Conservation (phyloP, 2,888 invertebrate species). For the Antheraea yamamai region DNA sequence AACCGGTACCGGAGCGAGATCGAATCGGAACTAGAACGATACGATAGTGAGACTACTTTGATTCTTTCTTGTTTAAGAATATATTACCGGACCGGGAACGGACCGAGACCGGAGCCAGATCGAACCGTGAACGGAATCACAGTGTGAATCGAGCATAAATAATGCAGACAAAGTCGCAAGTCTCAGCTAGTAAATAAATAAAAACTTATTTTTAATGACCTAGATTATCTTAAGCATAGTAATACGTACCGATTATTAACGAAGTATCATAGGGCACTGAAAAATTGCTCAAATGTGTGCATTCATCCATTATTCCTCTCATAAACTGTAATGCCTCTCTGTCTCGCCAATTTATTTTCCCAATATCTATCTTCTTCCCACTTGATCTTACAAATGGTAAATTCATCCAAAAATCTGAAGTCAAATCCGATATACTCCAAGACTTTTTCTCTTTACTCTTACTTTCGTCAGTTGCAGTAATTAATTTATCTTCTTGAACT, state of each 20-base stretch:
- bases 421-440: slow-evolving; percentile 67
- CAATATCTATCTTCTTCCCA: slow-evolving; percentile 79
- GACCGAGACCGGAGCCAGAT: no score
- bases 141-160: no score
- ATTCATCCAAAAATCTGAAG: slow-evolving; percentile 65
- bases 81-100: no score
- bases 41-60: no score
- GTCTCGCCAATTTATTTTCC: slow-evolving; percentile 86
- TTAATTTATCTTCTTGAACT: slow-evolving; percentile 22
- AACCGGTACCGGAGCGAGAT: no score
- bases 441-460: slow-evolving; percentile 48
- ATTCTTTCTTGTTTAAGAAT: no score
- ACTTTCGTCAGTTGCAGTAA: slow-evolving; percentile 27
- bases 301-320: slow-evolving; percentile 99
- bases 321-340: slow-evolving; percentile 95
- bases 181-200: no score
- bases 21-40: no score
- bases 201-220: neutral
- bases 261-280: slow-evolving; percentile 93
- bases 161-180: no score
- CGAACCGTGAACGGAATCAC: no score
- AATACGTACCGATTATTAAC: slow-evolving; percentile 86
- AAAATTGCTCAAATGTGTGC: slow-evolving; percentile 97
- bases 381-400: slow-evolving; percentile 61
- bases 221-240: neutral